Evolutionary conservation across 2,888 invertebrate species (phyloP).

Genomic region (Belgica antarctica): DNA sequence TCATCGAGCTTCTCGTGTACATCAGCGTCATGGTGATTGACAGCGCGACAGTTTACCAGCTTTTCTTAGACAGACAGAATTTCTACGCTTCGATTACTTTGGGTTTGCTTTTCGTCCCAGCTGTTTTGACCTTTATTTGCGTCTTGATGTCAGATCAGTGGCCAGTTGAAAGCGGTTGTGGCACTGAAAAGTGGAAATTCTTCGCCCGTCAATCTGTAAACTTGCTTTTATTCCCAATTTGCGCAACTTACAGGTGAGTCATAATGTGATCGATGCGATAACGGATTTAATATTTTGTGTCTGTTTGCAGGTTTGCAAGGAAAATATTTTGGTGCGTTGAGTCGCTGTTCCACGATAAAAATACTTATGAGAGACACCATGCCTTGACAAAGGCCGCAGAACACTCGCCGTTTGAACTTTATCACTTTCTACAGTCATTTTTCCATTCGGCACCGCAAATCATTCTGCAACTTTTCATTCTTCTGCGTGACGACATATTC

Average conservation of each 20-base stretch:
- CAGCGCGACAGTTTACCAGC: conserved; percentile 64
- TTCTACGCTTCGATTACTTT: conserved; percentile 57
- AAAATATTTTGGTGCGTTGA: conserved; percentile 76
- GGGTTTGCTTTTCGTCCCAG: conserved; percentile 58
- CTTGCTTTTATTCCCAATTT: conserved; percentile 61
- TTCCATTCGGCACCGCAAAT: conserved; percentile 74
- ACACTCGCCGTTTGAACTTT: conserved; percentile 71
- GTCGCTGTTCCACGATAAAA: conserved; percentile 60
- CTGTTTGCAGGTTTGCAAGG: conserved; percentile 62
- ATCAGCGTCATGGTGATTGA: conserved; percentile 68
- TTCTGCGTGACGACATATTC: conserved; percentile 60
- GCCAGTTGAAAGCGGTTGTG: conserved; percentile 56
- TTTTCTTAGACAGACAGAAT: conserved; percentile 61
- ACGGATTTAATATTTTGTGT: too few relatives aligned
- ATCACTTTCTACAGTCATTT: conserved; percentile 75
- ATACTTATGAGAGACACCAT: conserved; percentile 61
- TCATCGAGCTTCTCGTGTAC: conserved; percentile 64
- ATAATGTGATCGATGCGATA: conserved; percentile 25
- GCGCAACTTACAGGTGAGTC: conserved; percentile 63
- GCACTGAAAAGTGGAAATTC: conserved; percentile 56
- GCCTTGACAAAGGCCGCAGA: conserved; percentile 62
- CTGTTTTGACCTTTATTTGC: conserved; percentile 60
- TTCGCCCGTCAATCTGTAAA: conserved; percentile 57
- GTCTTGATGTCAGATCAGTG: conserved; percentile 62
- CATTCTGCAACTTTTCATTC: conserved; percentile 63